These are phyloP conservation scores for Argopecten irradians DNA, from an alignment of 1,140 invertebrate genomes.

Conservation along the genomic window DNA sequence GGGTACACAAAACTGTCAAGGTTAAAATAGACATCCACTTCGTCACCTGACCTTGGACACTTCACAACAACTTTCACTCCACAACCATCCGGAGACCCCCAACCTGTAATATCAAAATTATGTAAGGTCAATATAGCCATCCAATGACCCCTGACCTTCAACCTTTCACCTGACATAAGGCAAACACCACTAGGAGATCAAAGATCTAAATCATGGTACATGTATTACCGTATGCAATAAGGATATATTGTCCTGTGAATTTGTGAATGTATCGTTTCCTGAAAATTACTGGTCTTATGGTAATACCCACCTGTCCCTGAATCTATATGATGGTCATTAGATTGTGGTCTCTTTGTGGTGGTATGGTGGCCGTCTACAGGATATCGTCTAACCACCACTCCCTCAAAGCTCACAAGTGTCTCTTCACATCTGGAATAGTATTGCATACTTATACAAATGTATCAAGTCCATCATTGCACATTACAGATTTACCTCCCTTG, in stretches of 20 bases:
- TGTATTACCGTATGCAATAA: no score
- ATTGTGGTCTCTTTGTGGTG: neutral
- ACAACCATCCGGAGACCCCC: slow-evolving; percentile 19
- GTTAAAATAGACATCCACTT: slow-evolving; percentile 43
- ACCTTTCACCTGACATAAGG: no score
- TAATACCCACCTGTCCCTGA: neutral
- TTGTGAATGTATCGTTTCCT: no score
- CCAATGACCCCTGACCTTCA: no score
- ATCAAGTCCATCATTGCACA: no score
- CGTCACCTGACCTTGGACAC: slow-evolving; percentile 24
- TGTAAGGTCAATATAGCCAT: neutral
- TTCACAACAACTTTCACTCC: slow-evolving; percentile 27
- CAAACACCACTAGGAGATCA: no score
- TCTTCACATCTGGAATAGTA: neutral
- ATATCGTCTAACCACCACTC: neutral
- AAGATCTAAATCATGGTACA: no score
- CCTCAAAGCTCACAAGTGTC: neutral
- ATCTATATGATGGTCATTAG: neutral
- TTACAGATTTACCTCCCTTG: no score
- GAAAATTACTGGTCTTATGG: no score
- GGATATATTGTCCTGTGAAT: no score
- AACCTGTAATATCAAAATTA: neutral
- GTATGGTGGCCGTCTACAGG: neutral
- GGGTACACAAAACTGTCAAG: slow-evolving; percentile 38
- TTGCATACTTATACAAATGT: no score